Conservation (phyloP, 2,888 invertebrate genomes). For the Camponotus fellah region DNA sequence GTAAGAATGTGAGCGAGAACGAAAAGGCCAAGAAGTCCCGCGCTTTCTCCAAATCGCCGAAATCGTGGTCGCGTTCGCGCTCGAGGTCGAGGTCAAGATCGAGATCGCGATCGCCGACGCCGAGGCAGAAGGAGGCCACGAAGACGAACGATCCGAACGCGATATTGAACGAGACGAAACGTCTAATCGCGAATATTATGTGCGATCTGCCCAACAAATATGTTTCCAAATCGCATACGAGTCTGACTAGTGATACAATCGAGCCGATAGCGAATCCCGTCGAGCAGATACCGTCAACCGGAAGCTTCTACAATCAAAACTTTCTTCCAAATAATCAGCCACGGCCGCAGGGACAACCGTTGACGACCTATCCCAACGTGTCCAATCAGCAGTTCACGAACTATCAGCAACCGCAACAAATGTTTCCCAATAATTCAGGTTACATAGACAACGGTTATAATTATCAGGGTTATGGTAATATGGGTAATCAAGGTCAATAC, state of each 20-base stretch:
- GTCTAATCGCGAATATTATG: slow-evolving; percentile 89
- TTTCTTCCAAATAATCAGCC: slow-evolving; percentile 68
- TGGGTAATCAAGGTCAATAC: slow-evolving; percentile 77
- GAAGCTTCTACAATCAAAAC: slow-evolving; percentile 73
- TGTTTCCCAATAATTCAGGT: slow-evolving; percentile 74
- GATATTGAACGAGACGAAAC: slow-evolving; percentile 88
- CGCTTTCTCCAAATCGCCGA: slow-evolving; percentile 76
- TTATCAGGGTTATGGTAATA: slow-evolving; percentile 78
- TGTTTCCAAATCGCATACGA: slow-evolving; percentile 79
- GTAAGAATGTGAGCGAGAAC: slow-evolving; percentile 90
- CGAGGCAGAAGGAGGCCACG: slow-evolving; percentile 68
- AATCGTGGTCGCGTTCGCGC: slow-evolving; percentile 80
- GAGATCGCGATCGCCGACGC: slow-evolving; percentile 71
- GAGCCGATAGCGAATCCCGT: slow-evolving; percentile 42
- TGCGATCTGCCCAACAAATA: slow-evolving; percentile 87
- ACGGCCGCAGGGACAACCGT: slow-evolving; percentile 68
- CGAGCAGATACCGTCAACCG: slow-evolving; percentile 46
- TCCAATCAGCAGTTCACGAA: slow-evolving; percentile 76
- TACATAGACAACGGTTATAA: slow-evolving; percentile 83
- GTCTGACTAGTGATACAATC: slow-evolving; percentile 55
- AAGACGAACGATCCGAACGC: slow-evolving; percentile 83
- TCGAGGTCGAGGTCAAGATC: slow-evolving; percentile 81
- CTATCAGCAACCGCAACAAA: slow-evolving; percentile 75
- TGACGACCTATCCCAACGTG: slow-evolving; percentile 70
- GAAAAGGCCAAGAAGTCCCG: slow-evolving; percentile 87